Evolutionary conservation across 2,113 vertebrate genomes (phyloP), one percentile per base, ranked within the genome.

Genomic region (Muntiacus reevesi): DNA sequence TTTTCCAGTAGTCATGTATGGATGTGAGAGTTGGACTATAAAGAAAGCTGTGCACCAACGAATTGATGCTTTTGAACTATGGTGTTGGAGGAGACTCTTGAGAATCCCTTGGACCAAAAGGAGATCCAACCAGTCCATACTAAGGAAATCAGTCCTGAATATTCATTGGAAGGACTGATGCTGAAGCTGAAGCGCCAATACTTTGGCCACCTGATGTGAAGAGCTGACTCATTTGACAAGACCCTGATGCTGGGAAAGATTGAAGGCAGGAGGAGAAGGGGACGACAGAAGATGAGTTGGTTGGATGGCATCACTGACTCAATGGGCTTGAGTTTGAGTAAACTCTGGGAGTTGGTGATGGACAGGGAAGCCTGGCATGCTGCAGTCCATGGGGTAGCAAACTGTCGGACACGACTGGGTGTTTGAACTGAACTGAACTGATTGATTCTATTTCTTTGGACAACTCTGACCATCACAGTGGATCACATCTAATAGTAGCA

Each of bases 401-500:
- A 36, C 17, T 36, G n/a, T 2, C 1, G 19, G n/a, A 71, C 4
- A 36, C 0, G 9, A 71, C 64, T 36, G 64, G 8, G 64, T 36
- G 19, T 71, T n/a, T 71, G 64, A 71, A 71, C 64, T 71, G 64
- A 67, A 67, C 33, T 36, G 64, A 71, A 23, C n/a, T 23, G 64
- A 47, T 30, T 79, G n/a, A 9, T 92, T 94, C 50, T 96, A 7
- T 89, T 90, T 94, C n/a, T 96, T 27, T 88, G 25, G n/a, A 84
- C 33, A 94, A 52, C 13, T n/a, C 16, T 92, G 81, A 40, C 50
- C 74, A 71, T 45, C 60, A 57, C 28, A 84, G 14, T 71, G 28
- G 21, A 16, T 87, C 50, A 87, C 79, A 36, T 55, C 87, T 87
- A 47, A 89, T 40, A 94, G 30, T 71, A 50, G n/a, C 43, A 52